A percentile compares a stretch with the other conserved stretches of the same genome.
Conservation (phyloP, 2,797 vertebrate species). For the Masticophis lateralis region DNA sequence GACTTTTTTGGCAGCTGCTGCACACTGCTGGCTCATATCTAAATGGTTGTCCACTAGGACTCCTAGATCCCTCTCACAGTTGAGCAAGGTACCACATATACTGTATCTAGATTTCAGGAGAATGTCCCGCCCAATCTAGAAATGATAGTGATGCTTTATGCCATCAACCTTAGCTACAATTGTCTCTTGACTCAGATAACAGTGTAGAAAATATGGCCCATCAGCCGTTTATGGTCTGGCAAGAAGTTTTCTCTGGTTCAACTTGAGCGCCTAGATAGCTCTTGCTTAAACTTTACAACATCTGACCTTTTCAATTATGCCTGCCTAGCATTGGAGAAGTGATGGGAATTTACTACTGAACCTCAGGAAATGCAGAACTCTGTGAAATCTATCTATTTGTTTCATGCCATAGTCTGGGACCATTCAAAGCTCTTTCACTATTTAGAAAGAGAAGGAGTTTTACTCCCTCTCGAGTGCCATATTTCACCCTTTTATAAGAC, state of each 20-base stretch:
- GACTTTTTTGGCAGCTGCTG: no score
- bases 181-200: conserved; percentile 38
- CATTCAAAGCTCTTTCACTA: conserved; percentile 47
- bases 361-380: conserved; percentile 48
- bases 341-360: conserved; percentile 61
- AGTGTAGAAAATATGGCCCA: neutral
- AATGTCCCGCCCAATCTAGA: neutral
- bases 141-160: neutral
- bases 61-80: no score
- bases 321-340: neutral
- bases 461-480: conserved; percentile 4
- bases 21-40: no score
- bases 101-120: neutral
- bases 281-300: conserved; percentile 59
- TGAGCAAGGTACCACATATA: no score
- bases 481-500: conserved; percentile 51
- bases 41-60: no score
- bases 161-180: neutral
- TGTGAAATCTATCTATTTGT: conserved; percentile 29
- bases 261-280: conserved; percentile 43
- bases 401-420: conserved; percentile 40
- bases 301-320: conserved; percentile 63
- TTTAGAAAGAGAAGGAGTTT: conserved; percentile 46
- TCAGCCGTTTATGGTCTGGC: neutral
- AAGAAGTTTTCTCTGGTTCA: conserved; percentile 40